A percentile compares a stretch with the other conserved stretches of the same genome.
Conservation (phyloP, 2,797 vertebrate species). For the Phoebastria nigripes region DNA sequence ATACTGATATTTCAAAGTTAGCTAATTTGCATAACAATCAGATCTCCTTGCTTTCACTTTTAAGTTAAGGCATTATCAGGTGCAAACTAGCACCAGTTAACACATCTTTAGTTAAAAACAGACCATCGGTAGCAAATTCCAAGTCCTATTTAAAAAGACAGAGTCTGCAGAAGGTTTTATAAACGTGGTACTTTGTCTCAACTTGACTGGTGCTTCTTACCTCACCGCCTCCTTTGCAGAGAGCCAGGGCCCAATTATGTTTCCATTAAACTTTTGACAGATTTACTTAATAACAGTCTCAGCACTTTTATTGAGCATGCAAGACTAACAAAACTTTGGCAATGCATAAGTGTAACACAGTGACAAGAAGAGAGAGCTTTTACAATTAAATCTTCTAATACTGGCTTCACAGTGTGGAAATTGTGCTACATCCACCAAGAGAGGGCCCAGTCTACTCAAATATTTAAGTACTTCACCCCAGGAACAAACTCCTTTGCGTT, state of each 20-base stretch:
- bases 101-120: constrained; percentile 50
- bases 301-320: constrained; percentile 87
- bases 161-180: constrained; percentile 60
- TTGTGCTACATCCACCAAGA: constrained; percentile 82
- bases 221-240: constrained; percentile 64
- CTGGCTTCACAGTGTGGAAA: constrained; percentile 89
- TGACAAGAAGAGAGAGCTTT: constrained; percentile 83
- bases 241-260: constrained; percentile 64
- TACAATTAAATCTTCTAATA: constrained; percentile 86
- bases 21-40: constrained; percentile 65
- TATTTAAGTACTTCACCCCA: constrained; percentile 86
- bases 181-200: constrained; percentile 66
- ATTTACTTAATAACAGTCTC: constrained; percentile 83
- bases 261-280: constrained; percentile 79
- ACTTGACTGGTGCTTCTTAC: constrained; percentile 78
- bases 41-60: constrained; percentile 60
- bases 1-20: constrained; percentile 48
- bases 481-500: constrained; percentile 94
- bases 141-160: constrained; percentile 44
- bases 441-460: constrained; percentile 79
- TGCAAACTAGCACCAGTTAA: constrained; percentile 60
- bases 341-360: constrained; percentile 89
- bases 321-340: constrained; percentile 91
- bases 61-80: constrained; percentile 70
- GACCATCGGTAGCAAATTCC: constrained; percentile 60